A percentile compares a stretch with the other conserved stretches of the same genome.
Conservation (phyloP, 1,140 invertebrate species). For the Monochamus saltuarius region DNA sequence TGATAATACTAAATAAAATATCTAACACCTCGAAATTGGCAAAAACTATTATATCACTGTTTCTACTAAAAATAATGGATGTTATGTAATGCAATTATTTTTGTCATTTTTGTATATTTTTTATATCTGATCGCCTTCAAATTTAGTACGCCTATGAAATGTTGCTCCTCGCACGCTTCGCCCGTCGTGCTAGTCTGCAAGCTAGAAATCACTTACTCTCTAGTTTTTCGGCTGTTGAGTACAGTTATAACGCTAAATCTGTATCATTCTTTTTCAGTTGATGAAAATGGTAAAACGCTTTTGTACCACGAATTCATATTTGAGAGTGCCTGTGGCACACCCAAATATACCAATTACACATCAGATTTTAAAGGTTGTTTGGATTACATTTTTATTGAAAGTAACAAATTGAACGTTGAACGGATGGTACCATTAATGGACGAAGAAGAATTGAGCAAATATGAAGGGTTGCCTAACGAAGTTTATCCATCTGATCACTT, state of each 20-base stretch:
- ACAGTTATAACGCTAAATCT: too few species aligned
- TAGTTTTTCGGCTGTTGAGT: too few species aligned
- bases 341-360: slow-evolving; percentile 84
- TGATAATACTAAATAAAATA: too few species aligned
- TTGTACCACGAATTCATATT: slow-evolving; percentile 62
- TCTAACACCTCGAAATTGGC: neutral
- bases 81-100: too few species aligned
- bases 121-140: too few species aligned
- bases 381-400: slow-evolving; percentile 90
- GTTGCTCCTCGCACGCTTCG: too few species aligned
- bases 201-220: too few species aligned
- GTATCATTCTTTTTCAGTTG: slow-evolving; percentile 23
- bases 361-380: slow-evolving; percentile 80
- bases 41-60: too few species aligned
- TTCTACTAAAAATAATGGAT: too few species aligned
- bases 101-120: too few species aligned
- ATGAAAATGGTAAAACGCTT: slow-evolving; percentile 14
- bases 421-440: slow-evolving; percentile 77
- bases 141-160: too few species aligned
- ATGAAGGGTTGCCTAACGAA: slow-evolving; percentile 79
- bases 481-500: slow-evolving; percentile 92
- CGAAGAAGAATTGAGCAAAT: slow-evolving; percentile 68
- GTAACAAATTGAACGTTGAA: slow-evolving; percentile 61
- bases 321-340: slow-evolving; percentile 73
- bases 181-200: too few species aligned